phyloP scores from a whole-genome alignment of 2,888 invertebrate genomes.

The Fissipunctia ypsillon region DNA sequence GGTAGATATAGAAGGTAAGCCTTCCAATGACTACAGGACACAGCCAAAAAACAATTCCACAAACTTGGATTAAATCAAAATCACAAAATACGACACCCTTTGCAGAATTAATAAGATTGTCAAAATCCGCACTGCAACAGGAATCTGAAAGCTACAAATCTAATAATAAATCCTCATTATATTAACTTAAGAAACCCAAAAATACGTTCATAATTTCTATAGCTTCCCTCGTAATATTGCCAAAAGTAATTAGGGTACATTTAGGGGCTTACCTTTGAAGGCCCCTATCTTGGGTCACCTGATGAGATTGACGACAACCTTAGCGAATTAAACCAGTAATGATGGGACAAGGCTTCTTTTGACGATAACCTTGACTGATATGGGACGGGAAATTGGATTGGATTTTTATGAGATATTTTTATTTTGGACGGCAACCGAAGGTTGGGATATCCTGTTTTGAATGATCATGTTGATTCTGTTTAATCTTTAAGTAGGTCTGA shows the following conservation, averaged over 20 bases:
- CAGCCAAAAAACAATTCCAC: neutral
- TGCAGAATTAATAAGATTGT: slow-evolving; percentile 1
- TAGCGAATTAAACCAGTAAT: slow-evolving; percentile 71
- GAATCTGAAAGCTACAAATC: slow-evolving; percentile 9
- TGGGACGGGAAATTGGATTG: slow-evolving; percentile 37
- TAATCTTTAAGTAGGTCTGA: neutral
- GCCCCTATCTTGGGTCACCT: slow-evolving; percentile 69
- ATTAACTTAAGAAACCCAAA: slow-evolving; percentile 33
- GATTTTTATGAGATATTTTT: slow-evolving; percentile 24
- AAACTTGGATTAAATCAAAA: neutral
- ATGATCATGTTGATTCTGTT: neutral
- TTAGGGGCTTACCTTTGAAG: slow-evolving; percentile 69
- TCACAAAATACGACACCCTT: neutral
- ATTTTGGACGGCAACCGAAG: neutral
- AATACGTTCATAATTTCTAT: slow-evolving; percentile 49
- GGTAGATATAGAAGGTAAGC: neutral
- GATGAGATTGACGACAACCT: slow-evolving; percentile 71
- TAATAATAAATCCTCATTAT: slow-evolving; percentile 39
- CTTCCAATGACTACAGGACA: neutral
- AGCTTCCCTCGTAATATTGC: slow-evolving; percentile 50
- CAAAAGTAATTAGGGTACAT: slow-evolving; percentile 72
- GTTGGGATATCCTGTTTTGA: neutral
- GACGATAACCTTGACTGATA: slow-evolving; percentile 43
- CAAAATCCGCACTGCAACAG: neutral
- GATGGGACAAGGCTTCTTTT: slow-evolving; percentile 52